Evolutionary conservation across 1,140 invertebrate genomes (phyloP).

Genomic region (Rhyacophila brunnea): DNA sequence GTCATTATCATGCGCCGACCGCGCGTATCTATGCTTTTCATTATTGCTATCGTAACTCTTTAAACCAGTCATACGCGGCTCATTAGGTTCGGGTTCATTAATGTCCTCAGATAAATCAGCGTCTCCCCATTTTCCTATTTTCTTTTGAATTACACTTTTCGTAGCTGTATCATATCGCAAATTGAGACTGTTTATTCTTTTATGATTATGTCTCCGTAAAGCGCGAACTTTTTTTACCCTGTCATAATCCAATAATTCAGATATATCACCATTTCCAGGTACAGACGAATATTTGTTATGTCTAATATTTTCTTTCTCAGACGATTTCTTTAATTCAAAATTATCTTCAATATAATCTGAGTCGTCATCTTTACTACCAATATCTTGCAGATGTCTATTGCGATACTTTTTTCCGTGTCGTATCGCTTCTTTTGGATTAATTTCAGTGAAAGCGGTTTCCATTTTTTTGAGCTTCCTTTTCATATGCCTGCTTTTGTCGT

Average conservation of each 20-base stretch:
- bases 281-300: neutral
- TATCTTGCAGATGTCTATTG: constrained; percentile 5
- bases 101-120: neutral
- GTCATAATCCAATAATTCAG: constrained; percentile 27
- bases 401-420: constrained; percentile 28
- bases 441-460: neutral
- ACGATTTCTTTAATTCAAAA: neutral
- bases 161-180: constrained; percentile 27
- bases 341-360: neutral
- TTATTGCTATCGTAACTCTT: neutral
- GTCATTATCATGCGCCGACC: constrained; percentile 10
- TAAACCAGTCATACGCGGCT: no score
- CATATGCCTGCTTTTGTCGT: constrained; percentile 16
- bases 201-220: constrained; percentile 30
- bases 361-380: neutral
- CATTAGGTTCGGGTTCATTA: no score
- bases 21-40: neutral
- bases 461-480: constrained; percentile 24
- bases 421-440: constrained; percentile 15
- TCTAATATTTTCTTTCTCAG: neutral
- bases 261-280: constrained; percentile 23
- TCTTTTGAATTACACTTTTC: constrained; percentile 27
- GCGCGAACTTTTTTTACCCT: constrained; percentile 20
- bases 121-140: constrained; percentile 12
- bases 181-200: constrained; percentile 29